phyloP scores from a whole-genome alignment of 2,113 vertebrate genomes.

The Delphinapterus leucas region DNA sequence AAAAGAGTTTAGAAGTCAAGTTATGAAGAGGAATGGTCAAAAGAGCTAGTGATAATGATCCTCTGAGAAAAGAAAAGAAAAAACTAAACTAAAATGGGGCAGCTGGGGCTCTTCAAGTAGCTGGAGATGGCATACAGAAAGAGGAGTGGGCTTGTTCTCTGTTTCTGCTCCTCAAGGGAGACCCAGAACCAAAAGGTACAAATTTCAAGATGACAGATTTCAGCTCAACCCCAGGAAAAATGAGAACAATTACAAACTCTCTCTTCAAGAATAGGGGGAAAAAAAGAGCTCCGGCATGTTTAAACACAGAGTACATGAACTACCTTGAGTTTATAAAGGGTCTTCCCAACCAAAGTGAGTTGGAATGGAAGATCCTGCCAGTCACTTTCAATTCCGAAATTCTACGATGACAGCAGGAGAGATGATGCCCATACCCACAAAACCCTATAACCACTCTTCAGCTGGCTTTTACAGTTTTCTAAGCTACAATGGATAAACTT shows the following conservation, averaged over 20 bases:
- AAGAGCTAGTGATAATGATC: neutral
- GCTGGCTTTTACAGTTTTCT: neutral
- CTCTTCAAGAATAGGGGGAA: neutral
- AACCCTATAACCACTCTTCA: neutral
- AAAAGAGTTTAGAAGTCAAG: neutral
- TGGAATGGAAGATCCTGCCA: neutral
- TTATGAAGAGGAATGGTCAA: neutral
- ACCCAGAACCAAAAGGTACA: neutral
- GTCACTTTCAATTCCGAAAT: neutral
- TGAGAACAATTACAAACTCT: neutral
- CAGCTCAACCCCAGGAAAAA: neutral
- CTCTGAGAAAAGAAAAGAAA: neutral
- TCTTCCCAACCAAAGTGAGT: neutral
- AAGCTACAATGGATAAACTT: constrained; percentile 29
- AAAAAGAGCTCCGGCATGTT: neutral
- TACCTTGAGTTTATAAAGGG: neutral
- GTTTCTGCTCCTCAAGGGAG: neutral
- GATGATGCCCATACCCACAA: neutral
- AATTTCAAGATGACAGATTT: neutral
- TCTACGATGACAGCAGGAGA: neutral
- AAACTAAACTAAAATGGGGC: neutral
- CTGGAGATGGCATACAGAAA: neutral
- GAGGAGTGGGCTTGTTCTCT: neutral
- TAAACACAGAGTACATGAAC: neutral
- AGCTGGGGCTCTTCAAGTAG: neutral